These are phyloP conservation scores for Plecotus auritus DNA, from an alignment of 2,113 vertebrate genomes.

Conservation along the genomic window DNA sequence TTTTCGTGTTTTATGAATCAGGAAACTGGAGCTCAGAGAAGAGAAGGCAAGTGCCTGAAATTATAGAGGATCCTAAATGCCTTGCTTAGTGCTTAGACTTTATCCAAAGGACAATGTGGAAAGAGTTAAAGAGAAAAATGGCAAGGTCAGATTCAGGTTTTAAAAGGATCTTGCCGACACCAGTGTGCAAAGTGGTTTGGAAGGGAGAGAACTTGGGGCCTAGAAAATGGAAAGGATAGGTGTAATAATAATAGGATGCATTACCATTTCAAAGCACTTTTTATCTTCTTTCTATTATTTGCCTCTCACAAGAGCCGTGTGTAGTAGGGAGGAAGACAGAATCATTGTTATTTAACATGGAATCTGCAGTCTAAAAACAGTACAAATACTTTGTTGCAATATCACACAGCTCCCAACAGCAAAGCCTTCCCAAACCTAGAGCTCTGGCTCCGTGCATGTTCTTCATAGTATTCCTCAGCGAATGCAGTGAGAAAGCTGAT, in stretches of 20 bases:
- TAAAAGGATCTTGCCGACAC: not conserved
- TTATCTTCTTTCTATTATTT: constrained; percentile 20
- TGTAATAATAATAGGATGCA: not conserved
- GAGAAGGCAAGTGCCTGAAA: not conserved
- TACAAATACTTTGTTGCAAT: not conserved
- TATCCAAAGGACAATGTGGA: not conserved
- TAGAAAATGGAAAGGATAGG: not conserved
- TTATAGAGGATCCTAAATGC: not conserved
- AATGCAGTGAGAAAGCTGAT: not conserved
- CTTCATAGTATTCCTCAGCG: not conserved
- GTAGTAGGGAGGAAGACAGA: not conserved
- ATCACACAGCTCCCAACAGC: not conserved
- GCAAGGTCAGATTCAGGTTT: not conserved
- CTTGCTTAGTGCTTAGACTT: not conserved
- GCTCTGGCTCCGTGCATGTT: not conserved
- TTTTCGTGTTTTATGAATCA: not conserved
- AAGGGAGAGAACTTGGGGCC: not conserved
- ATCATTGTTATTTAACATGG: constrained; percentile 1
- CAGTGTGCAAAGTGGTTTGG: not conserved
- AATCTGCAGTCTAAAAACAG: not conserved
- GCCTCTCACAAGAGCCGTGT: constrained; percentile 6
- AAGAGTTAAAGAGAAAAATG: not conserved
- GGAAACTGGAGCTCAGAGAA: constrained; percentile 5
- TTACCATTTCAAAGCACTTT: constrained; percentile 15
- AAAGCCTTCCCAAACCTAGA: not conserved